Percentiles rank a stretch among this genome's conserved stretches.
Evolutionary conservation across 2,797 vertebrate genomes (phyloP).

Genomic region (Cheirogaleus major): DNA sequence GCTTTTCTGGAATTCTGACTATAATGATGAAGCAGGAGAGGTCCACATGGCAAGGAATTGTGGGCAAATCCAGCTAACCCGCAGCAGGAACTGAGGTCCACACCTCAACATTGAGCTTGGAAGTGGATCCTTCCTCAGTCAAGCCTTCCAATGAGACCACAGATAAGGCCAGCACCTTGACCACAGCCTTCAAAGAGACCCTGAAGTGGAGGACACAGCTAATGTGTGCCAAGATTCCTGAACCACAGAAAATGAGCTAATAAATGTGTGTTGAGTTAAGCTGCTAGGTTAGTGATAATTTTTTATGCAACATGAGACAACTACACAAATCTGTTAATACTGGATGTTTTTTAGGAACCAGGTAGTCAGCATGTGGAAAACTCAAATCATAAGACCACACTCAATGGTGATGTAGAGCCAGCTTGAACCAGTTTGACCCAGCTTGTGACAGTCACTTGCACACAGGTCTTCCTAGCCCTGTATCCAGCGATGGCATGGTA

Average conservation of each 20-base stretch:
- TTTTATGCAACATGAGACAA: background rate
- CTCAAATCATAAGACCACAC: background rate
- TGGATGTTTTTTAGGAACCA: background rate
- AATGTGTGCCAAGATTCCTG: background rate
- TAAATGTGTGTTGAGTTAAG: background rate
- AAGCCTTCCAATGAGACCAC: background rate
- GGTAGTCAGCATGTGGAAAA: background rate
- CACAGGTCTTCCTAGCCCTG: background rate
- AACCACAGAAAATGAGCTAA: constrained; percentile 3
- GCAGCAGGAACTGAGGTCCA: background rate
- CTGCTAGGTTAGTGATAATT: background rate
- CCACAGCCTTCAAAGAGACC: background rate
- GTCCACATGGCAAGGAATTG: background rate
- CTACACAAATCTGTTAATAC: background rate
- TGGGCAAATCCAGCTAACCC: background rate
- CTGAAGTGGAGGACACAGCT: background rate
- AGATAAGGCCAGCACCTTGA: background rate
- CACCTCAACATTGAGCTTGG: background rate
- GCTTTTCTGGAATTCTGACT: background rate
- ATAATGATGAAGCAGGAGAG: background rate
- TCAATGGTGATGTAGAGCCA: background rate
- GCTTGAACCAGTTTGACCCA: background rate
- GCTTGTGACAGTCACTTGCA: background rate
- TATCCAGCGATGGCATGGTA: background rate
- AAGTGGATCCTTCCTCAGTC: background rate